phyloP scores from a whole-genome alignment of 53 echinoderm and acorn worm species.

The Crossaster papposus region DNA sequence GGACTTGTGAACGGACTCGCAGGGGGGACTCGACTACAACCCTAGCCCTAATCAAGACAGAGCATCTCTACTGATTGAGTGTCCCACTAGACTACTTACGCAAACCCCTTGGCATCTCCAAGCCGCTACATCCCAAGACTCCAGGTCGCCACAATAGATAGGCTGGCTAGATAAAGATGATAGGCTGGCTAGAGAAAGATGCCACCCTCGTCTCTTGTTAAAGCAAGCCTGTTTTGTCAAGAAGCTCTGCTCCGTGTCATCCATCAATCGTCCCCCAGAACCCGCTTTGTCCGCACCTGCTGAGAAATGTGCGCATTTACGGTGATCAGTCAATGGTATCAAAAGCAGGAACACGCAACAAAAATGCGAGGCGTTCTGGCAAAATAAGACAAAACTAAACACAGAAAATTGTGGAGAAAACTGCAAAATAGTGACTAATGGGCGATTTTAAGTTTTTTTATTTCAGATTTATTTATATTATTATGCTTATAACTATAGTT shows the following conservation, averaged over 20 bases:
- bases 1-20: no score
- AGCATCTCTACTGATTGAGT: background rate
- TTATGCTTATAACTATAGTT: no score
- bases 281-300: constrained; percentile 36
- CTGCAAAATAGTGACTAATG: no score
- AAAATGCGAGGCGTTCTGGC: no score
- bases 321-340: constrained; percentile 18
- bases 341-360: no score
- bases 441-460: no score
- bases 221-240: constrained; percentile 3
- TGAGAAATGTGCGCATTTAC: constrained; percentile 1
- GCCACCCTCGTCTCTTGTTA: constrained; percentile 7
- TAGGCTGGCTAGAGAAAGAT: constrained; percentile 22
- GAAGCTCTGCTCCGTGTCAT: background rate
- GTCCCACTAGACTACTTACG: constrained; percentile 44
- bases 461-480: no score
- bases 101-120: constrained; percentile 36
- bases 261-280: background rate
- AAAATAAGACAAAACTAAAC: no score
- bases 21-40: no score
- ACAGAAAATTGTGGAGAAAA: no score
- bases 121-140: constrained; percentile 31
- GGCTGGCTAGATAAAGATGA: constrained; percentile 22
- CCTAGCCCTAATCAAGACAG: constrained; percentile 29
- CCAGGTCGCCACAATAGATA: constrained; percentile 30